Conservation (phyloP, 2,113 vertebrate species). For the cattle (Bos taurus) region ARS-UCD2.0 NC_037329.1:92907501-92908000, state of each 20-base stretch:
- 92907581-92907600: background rate
- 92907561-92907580: background rate
- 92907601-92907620: background rate
- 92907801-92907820: too few species aligned
- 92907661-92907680: background rate
- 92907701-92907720: background rate
- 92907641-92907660: background rate
- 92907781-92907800: too few species aligned
- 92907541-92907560: background rate
- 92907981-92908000: too few species aligned
- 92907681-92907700: background rate
- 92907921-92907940: rapidly evolving
- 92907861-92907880: too few species aligned
- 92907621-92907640: background rate
- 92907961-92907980: too few species aligned
- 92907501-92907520: background rate
- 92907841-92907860: too few species aligned
- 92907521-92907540: background rate
- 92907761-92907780: too few species aligned
- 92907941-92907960: too few species aligned
- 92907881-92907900: too few species aligned
- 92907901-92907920: too few species aligned
- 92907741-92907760: too few species aligned
- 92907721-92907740: background rate
- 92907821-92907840: too few species aligned